Evolutionary conservation across 2,113 vertebrate species (phyloP), one percentile per base, ranked within the genome.

Genomic region (Centropus bengalensis): DNA sequence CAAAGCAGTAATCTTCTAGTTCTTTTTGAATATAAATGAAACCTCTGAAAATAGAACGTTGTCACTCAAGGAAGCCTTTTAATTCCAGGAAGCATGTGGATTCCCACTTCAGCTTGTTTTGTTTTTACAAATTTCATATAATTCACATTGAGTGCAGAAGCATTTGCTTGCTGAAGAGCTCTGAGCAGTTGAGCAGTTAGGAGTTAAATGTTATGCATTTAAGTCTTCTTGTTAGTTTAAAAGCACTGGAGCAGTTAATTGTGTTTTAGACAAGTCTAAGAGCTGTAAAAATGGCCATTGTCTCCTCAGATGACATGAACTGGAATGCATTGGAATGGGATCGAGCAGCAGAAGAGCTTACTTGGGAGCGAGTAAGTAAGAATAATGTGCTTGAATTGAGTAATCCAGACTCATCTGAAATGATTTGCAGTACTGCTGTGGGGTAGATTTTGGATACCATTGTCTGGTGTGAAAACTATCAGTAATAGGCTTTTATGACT

Each of bases 291-390:
- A 85, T 49, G 92, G 14, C 45, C 23, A 6, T 82, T 97, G 10
- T 93, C 66, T 88, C 96, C 96, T 68, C 84, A 99, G 99, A 99
- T 97, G 99, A 99, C 96, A 98, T 99, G 98, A 99, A 99, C 98
- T 99, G 99, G 99, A 99, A 99, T 75, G 99, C 99, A 45, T 92
- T 99, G 96, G 99, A 99, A 88, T 99, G 99, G 99, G 99, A 99
- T 94, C 98, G 99, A 94, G 99, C 99, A 90, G 99, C 99, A 52
- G 99, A 99, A 96, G 99, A 99, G 66, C 98, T 99, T 71, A 99
- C 99, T 12, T 99, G 99, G 99, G 99, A 99, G 91, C 97, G 99
- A 97, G 99, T 99, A 49, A 97, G 98, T 97, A 96, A 95, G 81
- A 95, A 36, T 62, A 3, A 27, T 86, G 54, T 86, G 40, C 62